Percentiles rank a stretch among this genome's conserved stretches.
phyloP scores from a whole-genome alignment of 64 coral and sea anemone genomes.

The Porites australiensis region DNA sequence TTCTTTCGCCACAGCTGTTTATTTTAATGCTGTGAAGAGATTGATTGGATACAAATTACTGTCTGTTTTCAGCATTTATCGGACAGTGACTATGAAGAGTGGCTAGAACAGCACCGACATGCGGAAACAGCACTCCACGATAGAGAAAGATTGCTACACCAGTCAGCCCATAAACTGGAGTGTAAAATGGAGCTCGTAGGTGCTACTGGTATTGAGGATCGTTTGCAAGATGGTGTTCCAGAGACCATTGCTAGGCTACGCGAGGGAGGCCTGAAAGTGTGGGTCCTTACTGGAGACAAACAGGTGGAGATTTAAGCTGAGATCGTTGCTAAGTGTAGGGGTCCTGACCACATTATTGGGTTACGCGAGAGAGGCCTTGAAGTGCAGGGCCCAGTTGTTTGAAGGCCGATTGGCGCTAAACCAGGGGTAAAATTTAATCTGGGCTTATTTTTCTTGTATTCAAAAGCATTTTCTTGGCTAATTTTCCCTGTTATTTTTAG shows the following conservation, averaged over 20 bases:
- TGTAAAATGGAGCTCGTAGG: conserved; percentile 89
- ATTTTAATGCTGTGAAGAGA: too few species aligned
- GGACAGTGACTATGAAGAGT: conserved; percentile 75
- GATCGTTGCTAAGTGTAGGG: too few species aligned
- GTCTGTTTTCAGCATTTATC: conserved; percentile 76
- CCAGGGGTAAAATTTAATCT: too few species aligned
- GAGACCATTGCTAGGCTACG: conserved; percentile 96
- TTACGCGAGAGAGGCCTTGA: too few species aligned
- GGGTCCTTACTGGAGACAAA: conserved; percentile 98
- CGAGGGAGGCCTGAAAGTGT: conserved; percentile 94
- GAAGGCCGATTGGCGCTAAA: too few species aligned
- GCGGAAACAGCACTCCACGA: conserved; percentile 91
- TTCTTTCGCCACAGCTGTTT: too few species aligned
- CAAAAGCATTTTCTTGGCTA: too few species aligned
- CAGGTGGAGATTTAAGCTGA: conserved; percentile 61
- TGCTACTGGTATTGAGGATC: conserved; percentile 97
- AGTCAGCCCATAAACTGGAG: conserved; percentile 83
- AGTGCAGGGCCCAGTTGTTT: too few species aligned
- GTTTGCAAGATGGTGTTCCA: conserved; percentile 96
- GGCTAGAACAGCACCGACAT: conserved; percentile 79
- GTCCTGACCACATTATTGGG: too few species aligned
- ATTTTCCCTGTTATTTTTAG: too few species aligned
- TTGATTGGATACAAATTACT: not conserved
- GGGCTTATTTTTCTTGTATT: too few species aligned
- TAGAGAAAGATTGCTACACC: conserved; percentile 81